Evolutionary conservation across 2,888 invertebrate genomes (phyloP), one percentile per base, ranked within the genome.

Genomic region (Eudemis profundana): DNA sequence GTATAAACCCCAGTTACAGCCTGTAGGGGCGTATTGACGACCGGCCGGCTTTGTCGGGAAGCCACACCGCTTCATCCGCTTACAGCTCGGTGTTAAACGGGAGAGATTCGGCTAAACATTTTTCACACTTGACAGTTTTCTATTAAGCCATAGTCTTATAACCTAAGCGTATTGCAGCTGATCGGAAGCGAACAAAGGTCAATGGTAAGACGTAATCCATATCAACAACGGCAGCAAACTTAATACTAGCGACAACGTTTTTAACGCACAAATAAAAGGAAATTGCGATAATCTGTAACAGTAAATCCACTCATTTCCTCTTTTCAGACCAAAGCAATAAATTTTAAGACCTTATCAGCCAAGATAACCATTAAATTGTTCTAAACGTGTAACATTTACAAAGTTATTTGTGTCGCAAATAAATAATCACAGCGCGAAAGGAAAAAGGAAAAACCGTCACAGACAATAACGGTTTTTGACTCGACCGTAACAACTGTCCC

Each of bases 401-500:
- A 64, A 53, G 27, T 19, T 46, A 47, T 40, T 53, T 14, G 21
- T 29, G 51, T 59, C 59, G 59, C 47, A 47, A 63, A 63, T 49
- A 56, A 65, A 65, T 38, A 65, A 53, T 60, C 51, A 38, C 14
- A 53, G 23, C 27, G 59, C 44, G 44, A 51, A 42, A 54, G 33
- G 57, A 42, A 59, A 67, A 46, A 29, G 29, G 51, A 60, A 36
- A 66, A 64, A 69, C 72, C 62, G 69, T 70, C 65, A 53, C 65
- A 38, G 59, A 46, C 65, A 65, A 65, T 65, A 60, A 65, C 59
- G 53, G 53, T 60, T 65, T 65, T 60, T 65, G 65, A 65, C 71
- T 69, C 51, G 72, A 73, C 74, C 76, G 76, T 76, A 79, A 81
- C 78, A 76, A 79, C 81, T 80, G 79, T 78, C 75, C 80, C 89